These are phyloP conservation scores for Aradophagus sp. DNA, from an alignment of 1,140 invertebrate genomes.

Conservation along the genomic window DNA sequence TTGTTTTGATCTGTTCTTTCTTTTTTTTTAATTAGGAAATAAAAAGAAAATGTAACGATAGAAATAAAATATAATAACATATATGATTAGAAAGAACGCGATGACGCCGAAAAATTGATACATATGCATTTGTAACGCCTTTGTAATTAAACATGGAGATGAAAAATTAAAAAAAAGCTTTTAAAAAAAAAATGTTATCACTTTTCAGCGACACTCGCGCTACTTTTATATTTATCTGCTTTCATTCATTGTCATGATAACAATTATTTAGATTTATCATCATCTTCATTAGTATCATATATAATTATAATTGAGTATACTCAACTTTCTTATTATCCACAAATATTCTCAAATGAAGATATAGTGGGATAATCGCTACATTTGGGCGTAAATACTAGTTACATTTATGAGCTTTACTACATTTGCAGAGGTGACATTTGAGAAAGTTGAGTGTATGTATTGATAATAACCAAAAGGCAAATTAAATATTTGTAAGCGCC, in stretches of 20 bases:
- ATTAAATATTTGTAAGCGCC: too few species aligned
- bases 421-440: too few species aligned
- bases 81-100: constrained; percentile 30
- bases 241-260: constrained; percentile 47
- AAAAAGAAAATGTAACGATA: constrained; percentile 37
- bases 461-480: too few species aligned
- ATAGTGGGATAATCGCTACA: too few species aligned
- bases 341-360: too few species aligned
- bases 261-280: constrained; percentile 47
- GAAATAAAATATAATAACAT: constrained; percentile 26
- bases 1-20: constrained; percentile 10
- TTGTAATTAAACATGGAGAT: constrained; percentile 36
- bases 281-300: constrained; percentile 55
- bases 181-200: constrained; percentile 3
- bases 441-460: too few species aligned
- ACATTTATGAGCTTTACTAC: too few species aligned
- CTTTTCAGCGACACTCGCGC: constrained; percentile 36
- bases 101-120: constrained; percentile 37
- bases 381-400: too few species aligned
- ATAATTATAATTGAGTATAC: constrained; percentile 55
- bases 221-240: constrained; percentile 44
- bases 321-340: too few species aligned
- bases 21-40: constrained; percentile 22
- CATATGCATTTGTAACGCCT: constrained; percentile 40
- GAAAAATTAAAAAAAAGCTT: constrained; percentile 21